Percentiles rank a stretch among this genome's conserved stretches.
Conservation (phyloP, 2,113 vertebrate species). For the Thinocorus orbignyianus region DNA sequence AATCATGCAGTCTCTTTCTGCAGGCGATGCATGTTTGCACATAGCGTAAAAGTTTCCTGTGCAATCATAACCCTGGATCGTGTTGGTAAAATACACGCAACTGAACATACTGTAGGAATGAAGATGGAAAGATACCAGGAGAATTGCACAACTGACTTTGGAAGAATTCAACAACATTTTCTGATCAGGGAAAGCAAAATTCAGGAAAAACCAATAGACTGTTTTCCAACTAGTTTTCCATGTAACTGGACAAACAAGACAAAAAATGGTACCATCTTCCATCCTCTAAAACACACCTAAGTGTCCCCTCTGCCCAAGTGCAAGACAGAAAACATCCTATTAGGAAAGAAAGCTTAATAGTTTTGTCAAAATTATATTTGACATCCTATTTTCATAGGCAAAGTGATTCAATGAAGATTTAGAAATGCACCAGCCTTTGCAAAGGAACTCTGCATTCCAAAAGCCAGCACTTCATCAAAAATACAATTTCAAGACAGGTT, state of each 20-base stretch:
- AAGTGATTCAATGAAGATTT: background rate
- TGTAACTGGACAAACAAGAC: background rate
- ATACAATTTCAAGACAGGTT: background rate
- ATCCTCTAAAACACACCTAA: background rate
- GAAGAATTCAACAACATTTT: background rate
- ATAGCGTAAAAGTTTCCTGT: accelerated
- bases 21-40: accelerated
- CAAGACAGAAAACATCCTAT: background rate
- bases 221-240: background rate
- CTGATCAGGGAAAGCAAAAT: background rate
- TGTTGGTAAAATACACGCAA: background rate
- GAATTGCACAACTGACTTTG: background rate
- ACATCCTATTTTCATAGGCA: background rate
- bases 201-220: background rate
- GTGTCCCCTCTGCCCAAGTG: background rate
- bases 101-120: background rate
- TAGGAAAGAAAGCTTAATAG: background rate
- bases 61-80: background rate
- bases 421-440: background rate
- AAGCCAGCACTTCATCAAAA: background rate
- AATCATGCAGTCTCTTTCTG: background rate
- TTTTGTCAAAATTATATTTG: background rate
- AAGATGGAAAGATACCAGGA: background rate
- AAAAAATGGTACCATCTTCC: background rate
- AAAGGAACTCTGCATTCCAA: background rate